A percentile compares a stretch with the other conserved stretches of the same genome.
Conservation (phyloP, 2,888 invertebrate genomes). For the Clitarchus hookeri region DNA sequence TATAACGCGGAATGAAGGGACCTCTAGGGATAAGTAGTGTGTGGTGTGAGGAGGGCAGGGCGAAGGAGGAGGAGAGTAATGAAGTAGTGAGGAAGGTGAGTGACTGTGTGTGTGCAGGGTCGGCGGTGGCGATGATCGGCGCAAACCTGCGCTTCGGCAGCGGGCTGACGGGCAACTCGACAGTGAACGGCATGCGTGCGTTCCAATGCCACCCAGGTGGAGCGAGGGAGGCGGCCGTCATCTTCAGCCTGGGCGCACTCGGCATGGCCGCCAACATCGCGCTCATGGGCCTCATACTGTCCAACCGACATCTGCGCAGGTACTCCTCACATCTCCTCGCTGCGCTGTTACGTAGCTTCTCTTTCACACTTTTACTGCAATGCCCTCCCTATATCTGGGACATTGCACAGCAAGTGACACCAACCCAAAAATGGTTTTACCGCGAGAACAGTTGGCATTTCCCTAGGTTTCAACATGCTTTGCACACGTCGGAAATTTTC, state of each 20-base stretch:
- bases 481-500: too few relatives aligned
- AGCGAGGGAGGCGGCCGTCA: slow-evolving; percentile 76
- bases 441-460: too few relatives aligned
- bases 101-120: slow-evolving; percentile 30
- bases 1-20: too few relatives aligned
- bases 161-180: slow-evolving; percentile 69
- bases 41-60: not conserved
- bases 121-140: slow-evolving; percentile 76
- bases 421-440: too few relatives aligned
- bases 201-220: slow-evolving; percentile 82
- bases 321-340: slow-evolving; percentile 50
- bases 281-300: slow-evolving; percentile 78
- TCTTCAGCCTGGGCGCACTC: slow-evolving; percentile 74
- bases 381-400: too few relatives aligned
- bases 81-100: too few relatives aligned
- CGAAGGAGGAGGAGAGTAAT: not conserved
- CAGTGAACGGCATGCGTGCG: slow-evolving; percentile 63
- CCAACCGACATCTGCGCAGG: slow-evolving; percentile 79
- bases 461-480: too few relatives aligned
- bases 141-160: slow-evolving; percentile 74
- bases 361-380: too few relatives aligned
- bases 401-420: too few relatives aligned
- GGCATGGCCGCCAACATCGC: slow-evolving; percentile 83
- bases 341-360: too few relatives aligned
- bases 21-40: not conserved